These are phyloP conservation scores for Pentalonia nigronervosa DNA, from an alignment of 1,140 invertebrate species.

Conservation along the genomic window DNA sequence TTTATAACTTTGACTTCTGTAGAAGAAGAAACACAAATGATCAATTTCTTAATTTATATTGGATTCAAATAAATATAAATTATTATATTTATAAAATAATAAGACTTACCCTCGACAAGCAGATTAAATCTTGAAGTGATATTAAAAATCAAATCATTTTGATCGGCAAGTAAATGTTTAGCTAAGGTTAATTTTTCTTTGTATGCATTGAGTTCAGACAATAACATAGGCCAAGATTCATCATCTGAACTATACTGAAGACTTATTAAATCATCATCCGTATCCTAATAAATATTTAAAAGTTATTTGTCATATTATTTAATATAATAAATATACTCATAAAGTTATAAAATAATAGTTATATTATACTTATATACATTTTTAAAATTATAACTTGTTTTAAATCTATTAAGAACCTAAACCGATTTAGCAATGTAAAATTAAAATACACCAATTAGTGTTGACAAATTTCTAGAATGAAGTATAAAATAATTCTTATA, in stretches of 20 bases:
- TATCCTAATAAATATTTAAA: constrained; percentile 36
- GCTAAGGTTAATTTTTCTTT: constrained; percentile 55
- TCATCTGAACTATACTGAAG: constrained; percentile 29
- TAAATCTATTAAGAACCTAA: too few relatives aligned
- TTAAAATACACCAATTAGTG: too few relatives aligned
- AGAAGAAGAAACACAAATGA: background rate
- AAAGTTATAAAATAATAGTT: too few relatives aligned
- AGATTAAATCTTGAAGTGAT: constrained; percentile 43
- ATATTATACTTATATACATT: too few relatives aligned
- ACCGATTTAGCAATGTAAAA: too few relatives aligned
- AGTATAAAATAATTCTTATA: too few relatives aligned
- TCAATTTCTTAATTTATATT: background rate
- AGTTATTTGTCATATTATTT: background rate
- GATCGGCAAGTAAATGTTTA: constrained; percentile 50
- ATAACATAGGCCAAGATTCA: constrained; percentile 50
- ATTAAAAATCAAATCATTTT: constrained; percentile 39
- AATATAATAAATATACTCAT: too few relatives aligned
- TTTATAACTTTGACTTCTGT: constrained; percentile 42
- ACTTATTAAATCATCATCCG: constrained; percentile 11
- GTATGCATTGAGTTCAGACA: constrained; percentile 45
- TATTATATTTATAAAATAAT: background rate
- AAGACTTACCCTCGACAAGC: constrained; percentile 32
- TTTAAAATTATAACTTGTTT: too few relatives aligned
- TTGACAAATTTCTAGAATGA: too few relatives aligned
- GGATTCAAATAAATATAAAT: background rate